These are phyloP conservation scores for Marronus borbonicus DNA, from an alignment of 2,888 invertebrate species.

Conservation along the genomic window DNA sequence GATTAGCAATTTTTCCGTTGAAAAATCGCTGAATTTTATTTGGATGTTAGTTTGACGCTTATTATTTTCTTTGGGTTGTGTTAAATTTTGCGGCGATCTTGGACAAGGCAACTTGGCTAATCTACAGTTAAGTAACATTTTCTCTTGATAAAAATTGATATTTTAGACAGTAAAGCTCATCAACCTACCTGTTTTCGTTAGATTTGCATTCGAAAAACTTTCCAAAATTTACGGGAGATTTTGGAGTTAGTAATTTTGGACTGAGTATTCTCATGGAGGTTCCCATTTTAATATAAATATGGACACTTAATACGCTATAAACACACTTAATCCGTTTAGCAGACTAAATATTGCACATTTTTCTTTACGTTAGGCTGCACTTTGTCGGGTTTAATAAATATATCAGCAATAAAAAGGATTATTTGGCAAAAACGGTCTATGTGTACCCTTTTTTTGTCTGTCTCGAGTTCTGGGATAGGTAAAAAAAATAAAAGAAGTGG, in stretches of 20 bases:
- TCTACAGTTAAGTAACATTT: no score
- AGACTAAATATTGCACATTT: no score
- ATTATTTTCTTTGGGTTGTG: not conserved
- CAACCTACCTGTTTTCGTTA: slow-evolving; percentile 13
- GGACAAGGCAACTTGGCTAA: not conserved
- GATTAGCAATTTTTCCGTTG: slow-evolving; percentile 47
- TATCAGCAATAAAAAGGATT: slow-evolving; percentile 9
- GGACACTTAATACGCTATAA: no score
- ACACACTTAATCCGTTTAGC: no score
- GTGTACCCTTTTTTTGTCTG: no score
- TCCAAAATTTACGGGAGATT: slow-evolving; percentile 43
- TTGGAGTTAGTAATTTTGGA: slow-evolving; percentile 52
- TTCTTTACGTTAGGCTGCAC: not conserved
- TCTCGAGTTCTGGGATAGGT: no score
- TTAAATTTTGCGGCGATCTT: not conserved
- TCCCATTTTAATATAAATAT: slow-evolving; percentile 48
- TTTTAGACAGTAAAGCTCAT: not conserved
- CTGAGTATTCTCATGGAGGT: slow-evolving; percentile 52
- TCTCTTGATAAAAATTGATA: not conserved
- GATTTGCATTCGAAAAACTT: slow-evolving; percentile 24
- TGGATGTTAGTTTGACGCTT: slow-evolving; percentile 11
- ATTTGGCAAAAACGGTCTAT: not conserved
- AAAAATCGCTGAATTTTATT: slow-evolving; percentile 53
- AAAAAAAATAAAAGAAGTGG: no score
- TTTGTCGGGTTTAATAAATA: not conserved